Percentiles rank a stretch among this genome's conserved stretches.
These are phyloP conservation scores for Plebejus argus DNA, from an alignment of 2,888 invertebrate genomes.

Conservation along the genomic window DNA sequence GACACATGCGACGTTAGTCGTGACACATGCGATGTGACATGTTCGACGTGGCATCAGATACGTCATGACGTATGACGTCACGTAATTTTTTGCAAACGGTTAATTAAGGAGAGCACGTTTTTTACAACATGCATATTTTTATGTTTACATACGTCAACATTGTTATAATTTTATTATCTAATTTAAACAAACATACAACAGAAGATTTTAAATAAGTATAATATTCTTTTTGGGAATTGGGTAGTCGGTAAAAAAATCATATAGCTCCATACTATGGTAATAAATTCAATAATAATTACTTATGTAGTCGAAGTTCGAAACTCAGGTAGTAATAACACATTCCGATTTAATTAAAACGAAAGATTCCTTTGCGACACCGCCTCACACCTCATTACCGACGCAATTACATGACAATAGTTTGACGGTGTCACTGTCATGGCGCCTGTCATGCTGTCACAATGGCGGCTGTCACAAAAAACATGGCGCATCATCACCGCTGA, in stretches of 20 bases:
- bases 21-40: neutral
- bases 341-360: constrained; percentile 3
- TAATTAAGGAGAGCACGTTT: neutral
- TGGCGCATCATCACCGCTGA: constrained; percentile 43
- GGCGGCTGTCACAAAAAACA: constrained; percentile 39
- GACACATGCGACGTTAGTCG: too few species aligned
- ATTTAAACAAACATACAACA: too few species aligned
- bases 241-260: neutral
- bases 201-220: too few species aligned
- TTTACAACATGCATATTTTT: too few species aligned
- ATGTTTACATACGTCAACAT: too few species aligned
- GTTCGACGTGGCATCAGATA: neutral
- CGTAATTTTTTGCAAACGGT: neutral
- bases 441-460: constrained; percentile 30
- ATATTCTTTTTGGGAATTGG: neutral
- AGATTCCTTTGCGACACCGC: constrained; percentile 15
- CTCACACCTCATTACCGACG: constrained; percentile 17
- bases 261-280: too few species aligned
- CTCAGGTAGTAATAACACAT: neutral
- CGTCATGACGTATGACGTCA: neutral
- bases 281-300: too few species aligned
- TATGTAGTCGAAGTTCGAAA: neutral
- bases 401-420: constrained; percentile 15
- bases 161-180: too few species aligned
- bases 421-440: constrained; percentile 21